Evolutionary conservation across 2,113 vertebrate genomes (phyloP).

Genomic region (Ictalurus punctatus): DNA sequence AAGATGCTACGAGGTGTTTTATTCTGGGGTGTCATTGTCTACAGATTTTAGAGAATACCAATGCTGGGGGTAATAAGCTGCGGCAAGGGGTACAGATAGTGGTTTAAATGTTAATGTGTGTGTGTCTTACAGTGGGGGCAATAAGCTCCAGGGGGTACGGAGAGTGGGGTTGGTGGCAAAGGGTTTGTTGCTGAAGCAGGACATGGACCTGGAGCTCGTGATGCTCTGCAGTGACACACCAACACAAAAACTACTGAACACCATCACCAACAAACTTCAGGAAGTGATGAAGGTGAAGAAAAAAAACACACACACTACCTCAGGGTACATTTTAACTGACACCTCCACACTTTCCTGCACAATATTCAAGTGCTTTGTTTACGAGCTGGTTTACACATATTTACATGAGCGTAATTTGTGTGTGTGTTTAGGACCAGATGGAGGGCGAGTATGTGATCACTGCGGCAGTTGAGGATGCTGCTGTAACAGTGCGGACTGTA

Average conservation of each 20-base stretch:
- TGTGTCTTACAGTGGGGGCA: constrained; percentile 47
- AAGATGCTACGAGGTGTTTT: constrained; percentile 73
- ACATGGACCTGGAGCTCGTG: constrained; percentile 90
- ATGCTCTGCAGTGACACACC: constrained; percentile 88
- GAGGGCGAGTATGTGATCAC: constrained; percentile 85
- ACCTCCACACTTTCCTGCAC: background rate
- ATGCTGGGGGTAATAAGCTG: background rate
- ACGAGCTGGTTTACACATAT: background rate
- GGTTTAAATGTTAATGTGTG: background rate
- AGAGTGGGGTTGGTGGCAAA: constrained; percentile 93
- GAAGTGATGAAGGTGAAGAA: constrained; percentile 80
- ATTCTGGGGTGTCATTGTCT: background rate
- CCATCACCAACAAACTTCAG: constrained; percentile 83
- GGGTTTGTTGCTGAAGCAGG: constrained; percentile 90
- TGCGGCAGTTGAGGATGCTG: constrained; percentile 78
- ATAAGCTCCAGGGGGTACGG: constrained; percentile 87
- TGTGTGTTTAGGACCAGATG: constrained; percentile 71
- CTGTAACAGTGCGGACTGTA: constrained; percentile 82
- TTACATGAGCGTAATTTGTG: background rate
- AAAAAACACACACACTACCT: background rate
- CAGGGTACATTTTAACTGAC: background rate
- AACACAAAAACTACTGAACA: constrained; percentile 80
- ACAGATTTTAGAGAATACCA: background rate
- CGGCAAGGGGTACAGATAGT: too few relatives aligned
- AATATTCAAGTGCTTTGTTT: background rate